Base-by-base conservation (phyloP, 2,797 vertebrate genomes). In the Momotus momota region DNA sequence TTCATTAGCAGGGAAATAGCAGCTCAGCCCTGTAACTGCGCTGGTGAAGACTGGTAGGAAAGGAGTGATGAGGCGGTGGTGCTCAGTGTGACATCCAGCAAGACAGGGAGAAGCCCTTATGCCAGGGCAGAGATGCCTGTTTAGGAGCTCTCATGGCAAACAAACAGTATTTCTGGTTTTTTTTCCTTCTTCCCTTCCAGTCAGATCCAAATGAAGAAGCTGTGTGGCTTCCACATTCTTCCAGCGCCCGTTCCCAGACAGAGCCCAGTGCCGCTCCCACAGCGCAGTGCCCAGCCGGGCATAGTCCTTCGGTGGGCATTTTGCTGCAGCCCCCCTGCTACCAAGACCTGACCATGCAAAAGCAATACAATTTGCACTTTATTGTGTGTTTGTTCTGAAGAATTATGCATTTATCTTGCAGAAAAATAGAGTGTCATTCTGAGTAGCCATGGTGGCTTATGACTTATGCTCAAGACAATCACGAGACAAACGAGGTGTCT, bases 381-480 rank as follows among this genome's bases (percentile, higher is more conserved):
- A 26, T 55, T 67, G 48, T 71, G 80, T 57, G 23, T 61, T 86
- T 92, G 33, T 7, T 79, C 83, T 86, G 45, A 52, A 71, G 72
- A 67, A 45, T 52, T 55, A 71, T 61, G 18, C 64, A 57, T 52
- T 94, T 73, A 74, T 51, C 77, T 69, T 64, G 52, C 75, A 88
- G 80, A 78, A 91, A 70, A 88, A 48, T 8, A 13, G 23, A 6
- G 33, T 45, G 49, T 38, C 7, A 74, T 93, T 90, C 72, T 29
- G 79, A 78, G 80, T 7, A 35, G 82, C 52, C 33, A 1, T 7
- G 18, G 57, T 71, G 77, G 52, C 64, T 66, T 14, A 23, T 82
- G 85, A 65, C 60, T 96, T 70, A 31, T 2, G 17, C 70, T 86
- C 75, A 57, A 83, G 77, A 88, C 86, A 88, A 78, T 31, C 40